Evolutionary conservation across 1,140 invertebrate genomes (phyloP).

Genomic region (Lordiphosa stackelbergi): DNA sequence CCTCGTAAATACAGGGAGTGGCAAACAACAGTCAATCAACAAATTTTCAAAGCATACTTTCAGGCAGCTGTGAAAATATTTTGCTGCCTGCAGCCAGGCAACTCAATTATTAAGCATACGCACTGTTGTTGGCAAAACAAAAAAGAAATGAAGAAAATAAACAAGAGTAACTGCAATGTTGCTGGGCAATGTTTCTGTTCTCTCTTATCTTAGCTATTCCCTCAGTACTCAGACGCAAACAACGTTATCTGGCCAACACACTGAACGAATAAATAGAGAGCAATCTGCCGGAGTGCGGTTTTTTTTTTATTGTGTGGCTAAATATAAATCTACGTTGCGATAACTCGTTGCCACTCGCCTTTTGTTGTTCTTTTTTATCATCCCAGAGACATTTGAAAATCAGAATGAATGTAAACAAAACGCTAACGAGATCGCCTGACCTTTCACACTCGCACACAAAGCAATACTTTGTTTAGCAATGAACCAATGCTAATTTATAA

Average conservation of each 20-base stretch:
- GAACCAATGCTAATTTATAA: no score
- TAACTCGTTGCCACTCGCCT: background rate
- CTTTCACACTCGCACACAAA: conserved; percentile 29
- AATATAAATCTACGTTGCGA: background rate
- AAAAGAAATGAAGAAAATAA: background rate
- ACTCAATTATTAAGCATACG: conserved; percentile 15
- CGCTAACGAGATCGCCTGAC: conserved; percentile 34
- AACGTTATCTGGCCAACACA: no score
- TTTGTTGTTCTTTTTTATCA: conserved; percentile 9
- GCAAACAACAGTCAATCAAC: background rate
- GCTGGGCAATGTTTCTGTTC: no score
- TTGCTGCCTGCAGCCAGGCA: background rate
- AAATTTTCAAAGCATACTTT: conserved; percentile 49
- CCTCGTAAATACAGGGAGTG: background rate
- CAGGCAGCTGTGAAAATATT: conserved; percentile 22
- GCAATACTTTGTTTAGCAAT: no score
- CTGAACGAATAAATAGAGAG: no score
- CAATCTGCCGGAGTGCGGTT: no score
- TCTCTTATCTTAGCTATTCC: no score
- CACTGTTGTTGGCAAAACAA: conserved; percentile 7
- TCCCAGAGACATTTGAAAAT: conserved; percentile 7
- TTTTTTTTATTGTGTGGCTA: no score
- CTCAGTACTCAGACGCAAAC: no score
- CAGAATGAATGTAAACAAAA: conserved; percentile 41
- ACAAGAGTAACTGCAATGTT: background rate